Evolutionary conservation across 1,140 invertebrate genomes (phyloP).

Genomic region (Diachasma alloeum): DNA sequence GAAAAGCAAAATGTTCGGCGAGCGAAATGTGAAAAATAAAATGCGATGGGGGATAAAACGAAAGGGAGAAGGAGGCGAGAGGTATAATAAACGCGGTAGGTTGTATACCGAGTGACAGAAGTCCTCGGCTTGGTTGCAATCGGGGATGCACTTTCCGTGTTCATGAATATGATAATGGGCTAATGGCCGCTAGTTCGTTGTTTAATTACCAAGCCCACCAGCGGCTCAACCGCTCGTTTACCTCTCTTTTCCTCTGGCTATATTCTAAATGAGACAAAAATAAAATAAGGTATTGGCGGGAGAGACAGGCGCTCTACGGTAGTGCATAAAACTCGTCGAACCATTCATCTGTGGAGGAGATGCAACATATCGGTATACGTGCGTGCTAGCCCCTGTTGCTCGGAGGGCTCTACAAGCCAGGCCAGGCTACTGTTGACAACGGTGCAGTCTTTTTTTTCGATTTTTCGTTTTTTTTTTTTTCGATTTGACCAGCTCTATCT

Average conservation of each 20-base stretch:
- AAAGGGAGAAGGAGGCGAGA: neutral
- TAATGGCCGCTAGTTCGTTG: conserved; percentile 62
- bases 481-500: too few species aligned
- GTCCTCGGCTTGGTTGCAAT: conserved; percentile 31
- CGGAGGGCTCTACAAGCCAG: conserved; percentile 33
- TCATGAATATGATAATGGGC: conserved; percentile 66
- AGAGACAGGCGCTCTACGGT: neutral
- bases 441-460: too few species aligned
- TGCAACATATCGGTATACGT: neutral
- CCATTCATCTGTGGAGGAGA: conserved; percentile 42
- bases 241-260: conserved; percentile 8
- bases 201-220: conserved; percentile 59
- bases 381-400: conserved; percentile 39
- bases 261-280: conserved; percentile 3
- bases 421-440: conserved; percentile 48
- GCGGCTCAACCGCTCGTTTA: conserved; percentile 30
- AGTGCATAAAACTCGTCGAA: conserved; percentile 30
- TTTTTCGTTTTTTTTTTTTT: neutral
- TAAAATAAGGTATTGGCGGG: neutral
- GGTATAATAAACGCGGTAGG: conserved; percentile 30
- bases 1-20: too few species aligned
- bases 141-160: conserved; percentile 64
- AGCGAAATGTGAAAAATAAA: neutral
- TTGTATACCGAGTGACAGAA: conserved; percentile 13
- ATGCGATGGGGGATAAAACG: neutral